Evolutionary conservation across 53 echinoderm and acorn worm species (phyloP).

Genomic region (Stichopus horrens): DNA sequence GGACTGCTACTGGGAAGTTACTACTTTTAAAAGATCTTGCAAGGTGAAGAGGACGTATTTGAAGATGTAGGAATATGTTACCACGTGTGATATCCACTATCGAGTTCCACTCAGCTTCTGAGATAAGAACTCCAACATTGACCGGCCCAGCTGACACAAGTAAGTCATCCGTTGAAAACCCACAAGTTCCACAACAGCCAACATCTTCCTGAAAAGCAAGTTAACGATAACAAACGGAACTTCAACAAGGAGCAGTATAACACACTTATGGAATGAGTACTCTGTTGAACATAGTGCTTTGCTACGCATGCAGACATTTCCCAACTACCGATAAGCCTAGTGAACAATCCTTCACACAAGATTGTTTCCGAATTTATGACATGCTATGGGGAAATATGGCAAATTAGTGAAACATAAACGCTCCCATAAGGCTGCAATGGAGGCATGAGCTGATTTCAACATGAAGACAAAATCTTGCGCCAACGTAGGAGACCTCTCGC

Average conservation of each 20-base stretch:
- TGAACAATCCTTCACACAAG: constrained; percentile 25
- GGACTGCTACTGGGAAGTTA: too few species aligned
- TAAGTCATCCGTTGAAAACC: not conserved
- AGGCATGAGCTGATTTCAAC: constrained; percentile 31
- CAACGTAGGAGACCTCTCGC: constrained; percentile 13
- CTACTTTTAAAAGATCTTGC: too few species aligned
- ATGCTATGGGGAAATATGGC: constrained; percentile 42
- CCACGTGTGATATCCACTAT: too few species aligned
- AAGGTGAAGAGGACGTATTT: too few species aligned
- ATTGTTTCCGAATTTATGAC: constrained; percentile 36
- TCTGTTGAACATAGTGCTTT: constrained; percentile 29
- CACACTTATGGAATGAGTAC: constrained; percentile 19
- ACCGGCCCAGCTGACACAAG: constrained; percentile 13
- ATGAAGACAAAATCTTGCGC: not conserved
- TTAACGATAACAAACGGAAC: constrained; percentile 5
- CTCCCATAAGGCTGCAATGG: constrained; percentile 31
- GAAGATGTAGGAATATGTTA: too few species aligned
- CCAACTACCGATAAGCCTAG: not conserved
- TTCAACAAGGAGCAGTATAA: constrained; percentile 32
- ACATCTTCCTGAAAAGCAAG: not conserved
- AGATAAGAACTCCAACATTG: too few species aligned
- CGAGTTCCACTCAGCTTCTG: too few species aligned
- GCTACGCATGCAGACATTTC: constrained; percentile 51
- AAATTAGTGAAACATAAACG: constrained; percentile 36
- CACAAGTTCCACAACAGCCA: constrained; percentile 29